phyloP scores from a whole-genome alignment of 2,888 invertebrate genomes.

The Thymelicus lineola region DNA sequence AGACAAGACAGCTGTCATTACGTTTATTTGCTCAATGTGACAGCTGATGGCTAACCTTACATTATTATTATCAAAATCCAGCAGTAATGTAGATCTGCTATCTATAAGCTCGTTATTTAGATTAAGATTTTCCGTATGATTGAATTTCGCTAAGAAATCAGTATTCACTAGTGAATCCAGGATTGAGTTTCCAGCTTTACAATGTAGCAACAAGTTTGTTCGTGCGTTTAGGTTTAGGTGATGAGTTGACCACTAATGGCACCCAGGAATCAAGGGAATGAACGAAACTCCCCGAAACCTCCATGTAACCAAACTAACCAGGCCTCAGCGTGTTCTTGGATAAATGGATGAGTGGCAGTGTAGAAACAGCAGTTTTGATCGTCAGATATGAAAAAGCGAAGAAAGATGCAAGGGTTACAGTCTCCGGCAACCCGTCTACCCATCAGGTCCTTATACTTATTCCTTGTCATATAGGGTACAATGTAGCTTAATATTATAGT shows the following conservation, averaged over 20 bases:
- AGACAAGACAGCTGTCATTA: no score
- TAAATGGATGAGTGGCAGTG: background rate
- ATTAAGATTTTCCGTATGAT: background rate
- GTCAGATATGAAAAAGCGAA: slow-evolving; percentile 7
- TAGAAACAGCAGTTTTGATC: background rate
- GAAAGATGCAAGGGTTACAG: background rate
- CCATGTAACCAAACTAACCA: background rate
- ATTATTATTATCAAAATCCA: background rate
- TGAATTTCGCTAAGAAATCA: background rate
- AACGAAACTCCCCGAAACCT: background rate
- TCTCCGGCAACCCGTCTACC: background rate
- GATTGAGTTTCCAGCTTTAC: background rate
- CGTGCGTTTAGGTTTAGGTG: background rate
- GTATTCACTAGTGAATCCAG: background rate
- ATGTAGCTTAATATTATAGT: no score
- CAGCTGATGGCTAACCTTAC: no score
- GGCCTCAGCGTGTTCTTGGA: background rate
- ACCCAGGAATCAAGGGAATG: no score
- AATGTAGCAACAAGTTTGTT: background rate
- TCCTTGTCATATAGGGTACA: no score
- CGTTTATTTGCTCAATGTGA: no score
- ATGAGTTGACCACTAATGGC: no score
- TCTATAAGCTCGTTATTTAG: background rate
- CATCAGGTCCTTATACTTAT: background rate
- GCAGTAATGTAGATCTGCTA: background rate